Evolutionary conservation across 1,140 invertebrate genomes (phyloP).

Genomic region (Drosophila jambulina): DNA sequence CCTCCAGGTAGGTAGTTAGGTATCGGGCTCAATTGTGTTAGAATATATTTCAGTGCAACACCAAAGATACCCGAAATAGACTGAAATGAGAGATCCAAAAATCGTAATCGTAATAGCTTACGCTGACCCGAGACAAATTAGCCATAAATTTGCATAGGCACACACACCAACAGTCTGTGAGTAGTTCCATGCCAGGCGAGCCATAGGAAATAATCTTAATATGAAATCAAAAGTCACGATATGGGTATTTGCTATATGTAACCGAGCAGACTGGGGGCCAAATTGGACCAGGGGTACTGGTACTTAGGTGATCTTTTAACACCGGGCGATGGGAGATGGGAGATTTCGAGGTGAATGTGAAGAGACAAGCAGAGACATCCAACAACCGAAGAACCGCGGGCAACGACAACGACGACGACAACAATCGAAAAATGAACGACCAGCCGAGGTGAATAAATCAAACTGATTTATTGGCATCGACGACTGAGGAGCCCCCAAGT

Average conservation of each 20-base stretch:
- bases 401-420: constrained; percentile 57
- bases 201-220: constrained; percentile 64
- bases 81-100: constrained; percentile 5
- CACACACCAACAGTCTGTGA: constrained; percentile 10
- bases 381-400: constrained; percentile 39
- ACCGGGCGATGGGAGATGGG: constrained; percentile 17
- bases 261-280: constrained; percentile 29
- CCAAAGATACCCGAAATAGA: background rate
- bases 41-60: background rate
- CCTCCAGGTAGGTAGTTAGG: no score
- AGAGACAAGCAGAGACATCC: constrained; percentile 53
- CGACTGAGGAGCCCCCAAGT: constrained; percentile 54
- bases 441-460: constrained; percentile 75
- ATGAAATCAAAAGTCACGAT: constrained; percentile 82
- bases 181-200: background rate
- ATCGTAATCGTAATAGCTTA: constrained; percentile 21
- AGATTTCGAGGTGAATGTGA: constrained; percentile 51
- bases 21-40: background rate
- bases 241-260: constrained; percentile 65
- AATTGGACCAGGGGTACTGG: constrained; percentile 62
- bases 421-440: constrained; percentile 65
- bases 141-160: constrained; percentile 53
- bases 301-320: constrained; percentile 54
- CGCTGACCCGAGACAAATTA: constrained; percentile 57
- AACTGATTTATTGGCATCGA: constrained; percentile 78